These are phyloP conservation scores for Thermophis baileyi DNA, from an alignment of 2,113 vertebrate genomes.

Conservation along the genomic window DNA sequence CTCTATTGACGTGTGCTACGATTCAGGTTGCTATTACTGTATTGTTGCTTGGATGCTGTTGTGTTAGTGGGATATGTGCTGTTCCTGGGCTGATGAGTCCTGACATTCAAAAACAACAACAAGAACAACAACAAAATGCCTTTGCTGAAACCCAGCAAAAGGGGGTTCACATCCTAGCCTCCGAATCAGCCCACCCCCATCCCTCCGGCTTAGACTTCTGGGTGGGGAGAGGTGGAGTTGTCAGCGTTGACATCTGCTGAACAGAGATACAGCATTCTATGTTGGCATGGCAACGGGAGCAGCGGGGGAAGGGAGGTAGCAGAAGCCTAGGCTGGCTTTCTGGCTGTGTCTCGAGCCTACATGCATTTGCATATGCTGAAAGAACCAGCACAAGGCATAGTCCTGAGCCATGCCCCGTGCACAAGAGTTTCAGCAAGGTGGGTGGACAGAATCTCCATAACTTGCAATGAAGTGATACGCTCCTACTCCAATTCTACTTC, in stretches of 20 bases:
- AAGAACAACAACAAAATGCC: not conserved
- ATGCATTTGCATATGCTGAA: not conserved
- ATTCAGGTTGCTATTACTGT: not conserved
- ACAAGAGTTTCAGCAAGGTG: not conserved
- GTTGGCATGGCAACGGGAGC: conserved; percentile 23
- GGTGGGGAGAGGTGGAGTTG: not conserved
- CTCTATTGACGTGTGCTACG: not conserved
- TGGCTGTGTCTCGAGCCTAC: conserved; percentile 5
- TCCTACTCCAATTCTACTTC: not conserved
- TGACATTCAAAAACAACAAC: not conserved
- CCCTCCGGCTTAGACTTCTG: not conserved
- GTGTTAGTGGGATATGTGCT: not conserved
- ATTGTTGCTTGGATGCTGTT: not conserved
- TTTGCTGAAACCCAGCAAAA: not conserved
- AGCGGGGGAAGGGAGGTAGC: not conserved
- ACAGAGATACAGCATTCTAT: conserved; percentile 20
- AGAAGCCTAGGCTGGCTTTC: not conserved
- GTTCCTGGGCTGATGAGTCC: not conserved
- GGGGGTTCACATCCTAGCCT: not conserved
- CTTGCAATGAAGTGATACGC: not conserved
- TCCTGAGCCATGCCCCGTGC: too few relatives aligned
- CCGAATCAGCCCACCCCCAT: not conserved
- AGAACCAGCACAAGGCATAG: not conserved
- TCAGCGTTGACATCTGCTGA: not conserved
- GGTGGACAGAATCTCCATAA: not conserved